Evolutionary conservation across 92 coral and sea anemone genomes (phyloP).

Genomic region (Parazoanthus darwini): DNA sequence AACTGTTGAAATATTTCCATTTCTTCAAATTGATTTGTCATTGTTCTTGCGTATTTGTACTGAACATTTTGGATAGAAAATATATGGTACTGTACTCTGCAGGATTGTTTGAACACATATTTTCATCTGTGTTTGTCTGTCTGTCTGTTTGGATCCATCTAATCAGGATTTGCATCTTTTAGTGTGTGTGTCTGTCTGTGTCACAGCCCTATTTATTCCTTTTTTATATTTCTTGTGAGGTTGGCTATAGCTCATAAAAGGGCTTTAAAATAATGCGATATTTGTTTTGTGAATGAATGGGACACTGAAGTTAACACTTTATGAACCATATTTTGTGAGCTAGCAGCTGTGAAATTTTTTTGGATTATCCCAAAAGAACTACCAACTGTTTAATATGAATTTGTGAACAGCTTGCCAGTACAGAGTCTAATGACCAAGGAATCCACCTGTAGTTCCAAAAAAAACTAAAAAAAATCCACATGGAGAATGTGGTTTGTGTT

Average conservation of each 20-base stretch:
- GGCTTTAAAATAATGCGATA: not conserved
- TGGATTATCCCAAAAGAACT: not conserved
- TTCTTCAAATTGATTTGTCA: too few relatives aligned
- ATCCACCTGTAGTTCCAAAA: slow-evolving; percentile 16
- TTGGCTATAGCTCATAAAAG: not conserved
- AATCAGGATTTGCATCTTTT: not conserved
- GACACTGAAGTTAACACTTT: not conserved
- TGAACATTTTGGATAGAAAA: too few relatives aligned
- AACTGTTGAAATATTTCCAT: too few relatives aligned
- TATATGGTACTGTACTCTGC: not conserved
- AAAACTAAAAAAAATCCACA: not conserved
- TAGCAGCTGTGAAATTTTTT: too few relatives aligned
- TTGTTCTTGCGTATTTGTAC: too few relatives aligned
- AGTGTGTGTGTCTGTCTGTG: not conserved
- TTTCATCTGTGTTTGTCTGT: not conserved
- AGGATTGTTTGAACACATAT: not conserved
- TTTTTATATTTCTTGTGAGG: too few relatives aligned
- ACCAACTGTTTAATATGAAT: not conserved
- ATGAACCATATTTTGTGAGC: not conserved
- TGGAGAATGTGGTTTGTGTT: not conserved
- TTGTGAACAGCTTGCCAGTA: not conserved
- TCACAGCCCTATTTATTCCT: not conserved
- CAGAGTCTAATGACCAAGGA: not conserved
- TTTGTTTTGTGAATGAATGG: too few relatives aligned
- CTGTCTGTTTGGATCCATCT: not conserved